Evolutionary conservation across 2,797 vertebrate species (phyloP), one percentile per base, ranked within the genome.

Genomic region (Lates japonicus): DNA sequence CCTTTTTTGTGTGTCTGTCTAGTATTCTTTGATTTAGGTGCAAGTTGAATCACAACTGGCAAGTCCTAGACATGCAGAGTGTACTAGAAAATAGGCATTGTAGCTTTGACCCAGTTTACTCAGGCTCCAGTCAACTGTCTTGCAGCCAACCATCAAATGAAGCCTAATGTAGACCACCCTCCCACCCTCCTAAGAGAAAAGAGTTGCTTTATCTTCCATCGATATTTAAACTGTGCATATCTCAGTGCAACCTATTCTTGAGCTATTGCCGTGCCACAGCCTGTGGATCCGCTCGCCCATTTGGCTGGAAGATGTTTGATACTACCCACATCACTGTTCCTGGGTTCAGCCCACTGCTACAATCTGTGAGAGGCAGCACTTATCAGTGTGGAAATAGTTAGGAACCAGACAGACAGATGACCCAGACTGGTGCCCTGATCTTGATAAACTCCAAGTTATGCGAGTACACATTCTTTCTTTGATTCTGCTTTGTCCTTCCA

Each of bases 381-480:
- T 86, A 88, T 90, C 92, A 78, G 80, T 60, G 73, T 67, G 42
- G 76, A 73, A n/a, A 67, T 68, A 70, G 81, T 82, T 87, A 67
- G 49, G 64, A 90, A 86, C 49, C 85, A 90, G 86, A 83, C 90
- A 81, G 80, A 84, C 75, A 78, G 79, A 84, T 73, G 66, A 88
- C 66, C 31, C 72, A 88, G 85, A 85, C 84, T 74, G 65, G 29
- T 84, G 85, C 59, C 86, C 78, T 84, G 87, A 92, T 92, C 82
- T 73, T 70, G 88, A 90, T 92, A 91, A 90, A 88, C 80, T 20
- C n/a, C 31, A 85, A 85, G 83, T 71, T 76, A 83, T 80, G 73
- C 31, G 1, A 66, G 39, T 11, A 37, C 78, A 82, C 84, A 85
- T 89, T 88, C 85, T 73, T 70, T 42, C 44, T 85, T 54, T 80